A percentile compares a stretch with the other conserved stretches of the same genome.
These are phyloP conservation scores for Microplitis deprimator DNA, from an alignment of 2,888 invertebrate genomes.

Conservation along the genomic window DNA sequence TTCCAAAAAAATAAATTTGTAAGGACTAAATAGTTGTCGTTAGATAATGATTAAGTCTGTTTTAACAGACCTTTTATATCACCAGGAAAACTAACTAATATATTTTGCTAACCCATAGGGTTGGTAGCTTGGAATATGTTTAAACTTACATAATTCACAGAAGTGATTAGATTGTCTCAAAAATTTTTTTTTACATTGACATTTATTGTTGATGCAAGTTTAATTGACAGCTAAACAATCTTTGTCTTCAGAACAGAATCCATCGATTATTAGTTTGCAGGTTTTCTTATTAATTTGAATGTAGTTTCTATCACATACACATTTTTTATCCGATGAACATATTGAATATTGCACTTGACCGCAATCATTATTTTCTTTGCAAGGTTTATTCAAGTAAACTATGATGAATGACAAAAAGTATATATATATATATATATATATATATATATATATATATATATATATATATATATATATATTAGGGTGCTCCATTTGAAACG, in stretches of 20 bases:
- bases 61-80: too few relatives aligned
- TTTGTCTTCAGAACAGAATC: neutral
- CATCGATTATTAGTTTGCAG: neutral
- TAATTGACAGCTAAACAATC: neutral
- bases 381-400: neutral
- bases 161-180: neutral
- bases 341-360: neutral
- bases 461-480: too few relatives aligned
- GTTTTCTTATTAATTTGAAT: too few relatives aligned
- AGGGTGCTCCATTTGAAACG: too few relatives aligned
- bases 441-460: too few relatives aligned
- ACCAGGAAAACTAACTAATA: too few relatives aligned
- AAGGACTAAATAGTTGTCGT: too few relatives aligned
- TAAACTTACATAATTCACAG: neutral
- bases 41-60: too few relatives aligned
- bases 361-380: neutral
- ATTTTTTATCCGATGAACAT: neutral
- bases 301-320: neutral
- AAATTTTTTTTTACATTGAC: neutral
- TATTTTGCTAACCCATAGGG: too few relatives aligned
- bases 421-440: too few relatives aligned
- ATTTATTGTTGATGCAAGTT: neutral
- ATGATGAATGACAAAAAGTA: neutral
- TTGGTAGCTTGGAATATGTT: neutral
- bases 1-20: too few relatives aligned